Evolutionary conservation across 2,113 vertebrate species (phyloP), one percentile per base, ranked within the genome.

Genomic region (Pterocles burchelli): DNA sequence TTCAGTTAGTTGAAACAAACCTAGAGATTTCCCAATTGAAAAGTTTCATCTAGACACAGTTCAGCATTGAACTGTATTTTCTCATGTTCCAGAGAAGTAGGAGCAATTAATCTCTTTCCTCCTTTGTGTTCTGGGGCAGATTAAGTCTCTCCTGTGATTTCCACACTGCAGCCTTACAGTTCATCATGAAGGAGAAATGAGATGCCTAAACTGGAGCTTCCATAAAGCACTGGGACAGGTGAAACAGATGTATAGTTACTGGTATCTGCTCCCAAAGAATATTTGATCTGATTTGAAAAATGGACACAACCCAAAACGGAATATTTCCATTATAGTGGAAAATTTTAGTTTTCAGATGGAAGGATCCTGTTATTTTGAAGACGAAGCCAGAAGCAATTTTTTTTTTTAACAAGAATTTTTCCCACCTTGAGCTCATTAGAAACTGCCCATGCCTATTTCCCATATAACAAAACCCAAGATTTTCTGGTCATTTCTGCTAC

Each of bases 151-250:
- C 18, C 6, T 20, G 6, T 46, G 54, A 66, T 65, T 90, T 85
- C 8, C 2, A 0, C 43, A 28, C 18, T 79, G 18, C 34, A 72
- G 16, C n/a, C 34, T 46, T 58, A 46, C 10, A 61, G 20, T 4
- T 78, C 48, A 65, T 18, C 20, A 26, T 0, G 0, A 85, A 33
- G 10, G 17, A 88, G 12, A 71, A 71, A 20, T 2, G 4, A 76
- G 38, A 55, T 26, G 12, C 38, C 63, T 83, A 54, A 83, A 80
- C 17, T 58, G 33, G 34, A 85, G 20, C 26, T 62, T 76, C 43
- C 7, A 5, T 24, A 82, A 83, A 63, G 63, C 8, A 59, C 43
- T 54, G 33, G 10, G 22, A 19, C 16, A 85, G 81, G 34, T 28
- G 16, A 71, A 87, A 66, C 5, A 38, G 18, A 41, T 1, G 1